Base-by-base conservation (phyloP, 92 coral and sea anemone species). In the Plumapathes pennacea region DNA sequence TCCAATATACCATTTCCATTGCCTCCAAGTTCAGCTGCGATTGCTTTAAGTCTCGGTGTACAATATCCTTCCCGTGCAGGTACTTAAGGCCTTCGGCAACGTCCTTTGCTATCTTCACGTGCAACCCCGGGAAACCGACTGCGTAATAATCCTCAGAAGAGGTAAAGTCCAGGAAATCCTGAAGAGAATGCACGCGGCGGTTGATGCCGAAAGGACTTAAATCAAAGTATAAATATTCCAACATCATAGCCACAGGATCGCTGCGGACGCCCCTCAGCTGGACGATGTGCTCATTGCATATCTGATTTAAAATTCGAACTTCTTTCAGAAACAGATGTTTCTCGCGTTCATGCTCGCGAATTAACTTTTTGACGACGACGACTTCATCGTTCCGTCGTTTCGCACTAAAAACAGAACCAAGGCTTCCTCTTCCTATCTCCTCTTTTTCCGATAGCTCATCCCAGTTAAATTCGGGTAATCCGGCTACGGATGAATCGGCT, bases 1-100 rank as follows among this genome's bases (percentile, higher is more conserved):
- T 76, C 76, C 5, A 83, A 43, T 8, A 76, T 1, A 13, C 79
- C 89, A 1, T 38, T 22, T 7, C 71, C 78, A 21, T 68, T 44
- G 20, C 84, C 72, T 24, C 85, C 85, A 23, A 78, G 62, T 25
- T 78, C 79, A 32, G 51, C 18, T 4, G 48, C 0, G 2, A 70
- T 54, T 8, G 85, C 32, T 65, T 65, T n/a, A 51, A 37, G 25
- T 65, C 72, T 3, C 72, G 60, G 17, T 65, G 74, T 14, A 37
- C 76, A 45, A 56, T 69, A 66, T 67, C 54, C 10, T 41, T 34
- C 10, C 43, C 34, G 46, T 50, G 74, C 38, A 53, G 74, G 30
- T 43, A 69, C 24, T 37, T 15, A 26, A 41, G 64, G 13, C 74
- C 32, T 0, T 43, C 20, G 15, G 73, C 62, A 37, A 62, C 40